Evolutionary conservation across 2,797 vertebrate species (phyloP).

Genomic region (Notolabrus celidotus): DNA sequence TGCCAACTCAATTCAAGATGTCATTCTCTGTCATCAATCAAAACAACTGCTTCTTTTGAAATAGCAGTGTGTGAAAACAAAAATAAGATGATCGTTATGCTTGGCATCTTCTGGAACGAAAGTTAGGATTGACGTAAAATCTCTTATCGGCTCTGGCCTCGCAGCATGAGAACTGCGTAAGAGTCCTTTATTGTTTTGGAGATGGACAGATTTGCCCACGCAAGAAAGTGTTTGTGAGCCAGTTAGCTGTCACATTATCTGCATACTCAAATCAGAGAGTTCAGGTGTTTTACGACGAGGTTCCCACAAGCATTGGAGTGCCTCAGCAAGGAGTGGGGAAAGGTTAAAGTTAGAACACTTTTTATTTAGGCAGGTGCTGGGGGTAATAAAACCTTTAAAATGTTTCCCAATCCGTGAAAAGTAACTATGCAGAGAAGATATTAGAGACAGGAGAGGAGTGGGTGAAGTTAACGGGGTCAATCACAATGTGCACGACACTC

Average conservation of each 20-base stretch:
- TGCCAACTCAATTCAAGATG: conserved; percentile 3
- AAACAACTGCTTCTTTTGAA: neutral
- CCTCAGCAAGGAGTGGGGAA: neutral
- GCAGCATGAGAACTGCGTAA: conserved; percentile 40
- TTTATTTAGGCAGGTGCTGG: neutral
- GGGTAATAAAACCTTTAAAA: neutral
- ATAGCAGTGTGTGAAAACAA: neutral
- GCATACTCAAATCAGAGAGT: conserved; percentile 28
- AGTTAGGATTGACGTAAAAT: conserved; percentile 39
- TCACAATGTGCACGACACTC: conserved; percentile 12
- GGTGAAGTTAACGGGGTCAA: conserved; percentile 40
- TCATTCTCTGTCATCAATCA: conserved; percentile 9
- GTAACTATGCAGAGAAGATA: neutral
- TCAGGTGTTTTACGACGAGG: conserved; percentile 20
- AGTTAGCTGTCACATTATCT: conserved; percentile 48
- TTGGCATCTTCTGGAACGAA: conserved; percentile 33
- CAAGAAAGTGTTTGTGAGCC: conserved; percentile 27
- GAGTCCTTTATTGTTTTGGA: conserved; percentile 60
- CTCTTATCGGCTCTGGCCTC: conserved; percentile 67
- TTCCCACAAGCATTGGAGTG: conserved; percentile 22
- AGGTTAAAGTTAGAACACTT: neutral
- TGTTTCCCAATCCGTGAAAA: conserved; percentile 6
- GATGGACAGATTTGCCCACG: conserved; percentile 48
- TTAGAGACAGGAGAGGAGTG: conserved; percentile 1
- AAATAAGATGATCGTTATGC: conserved; percentile 10